Evolutionary conservation across 2,888 invertebrate species (phyloP), one percentile per base, ranked within the genome.

Genomic region (Cosmopolites sordidus): DNA sequence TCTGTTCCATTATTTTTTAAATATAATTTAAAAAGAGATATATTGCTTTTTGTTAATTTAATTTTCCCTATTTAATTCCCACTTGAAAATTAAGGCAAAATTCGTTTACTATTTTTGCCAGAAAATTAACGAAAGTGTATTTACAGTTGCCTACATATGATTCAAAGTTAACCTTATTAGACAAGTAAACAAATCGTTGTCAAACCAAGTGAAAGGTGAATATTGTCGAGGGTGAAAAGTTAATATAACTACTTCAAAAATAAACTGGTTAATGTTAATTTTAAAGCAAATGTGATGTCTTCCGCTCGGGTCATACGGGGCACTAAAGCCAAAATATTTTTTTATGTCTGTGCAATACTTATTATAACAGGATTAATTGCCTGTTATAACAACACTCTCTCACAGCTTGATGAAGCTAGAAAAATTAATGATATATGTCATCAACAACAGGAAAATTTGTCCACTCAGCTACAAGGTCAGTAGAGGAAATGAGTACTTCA

Each of bases 391-490:
- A 80, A 77, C 66, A 79, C 79, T 5, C 77, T 81, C 61, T 72
- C 77, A 41, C 79, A 81, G 68, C 68, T 82, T 38, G 80, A 80
- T 43, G 79, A 80, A 63, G 74, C 75, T 16, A 74, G 76, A 62
- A 78, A 76, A 61, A 70, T 76, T 37, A 75, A 75, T 58, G 71
- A 77, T 48, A 73, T 76, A 54, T 82, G 82, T 64, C 77, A 78
- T 59, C 79, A 80, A 58, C 79, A 80, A 60, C 79, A 82, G 60
- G 81, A 82, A 60, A 78, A 79, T 43, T 67, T 82, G 39, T 79
- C 79, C 39, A 75, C 79, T 43, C 78, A 82, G 62, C 64, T 83
- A 55, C 80, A 82, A 75, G 79, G 83, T 82, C 73, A 67, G 60
- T 22, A 27, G n/a, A n/a, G n/a, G n/a, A n/a, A n/a, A n/a, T n/a